Base-by-base conservation (phyloP, 2,113 vertebrate species). In the Pao palembangensis region DNA sequence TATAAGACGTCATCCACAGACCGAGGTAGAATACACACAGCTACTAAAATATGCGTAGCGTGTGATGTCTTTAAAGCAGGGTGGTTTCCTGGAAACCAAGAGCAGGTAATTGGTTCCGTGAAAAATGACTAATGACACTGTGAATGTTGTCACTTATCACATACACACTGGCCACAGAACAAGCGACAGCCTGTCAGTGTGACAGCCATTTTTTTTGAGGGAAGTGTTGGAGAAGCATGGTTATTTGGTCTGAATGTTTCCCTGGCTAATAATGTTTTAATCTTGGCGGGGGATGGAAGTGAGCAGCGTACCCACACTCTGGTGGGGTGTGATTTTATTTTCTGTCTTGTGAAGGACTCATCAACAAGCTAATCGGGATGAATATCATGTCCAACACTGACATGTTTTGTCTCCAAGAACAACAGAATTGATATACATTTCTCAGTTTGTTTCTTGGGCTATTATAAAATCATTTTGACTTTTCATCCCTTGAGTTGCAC, bases 1-100 rank as follows among this genome's bases (percentile, higher is more conserved):
- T 57, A 46, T 34, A 15, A 53, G 8, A 16, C 14, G n/a, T 6
- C 49, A 52, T 18, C 34, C 38, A 38, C 19, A 17, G 19, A 53
- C 12, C 17, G 17, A 5, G 44, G 44, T 16, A 2, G 0, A 19
- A 28, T n/a, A 28, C 34, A 64, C 42, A 15, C 18, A 23, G 23
- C 23, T 55, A 48, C 61, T 34, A 31, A 69, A 75, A 59, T 21
- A 46, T 28, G 31, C 55, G 25, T 4, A 12, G 38, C 15, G 8
- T 34, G 38, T 1, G 19, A 71, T 58, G 60, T 48, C 73, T 52
- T 67, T 41, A 64, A 25, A 58, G 58, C 8, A 5, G 15, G 16
- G 55, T 51, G 56, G 78, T 87, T 84, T 73, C 80, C 56, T 67
- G 10, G 80, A 75, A 65, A 81, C 78, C 31, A 55, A 19, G 3